A percentile compares a stretch with the other conserved stretches of the same genome.
These are phyloP conservation scores for Aproaerema taeniolella DNA, from an alignment of 2,888 invertebrate species.

Conservation along the genomic window DNA sequence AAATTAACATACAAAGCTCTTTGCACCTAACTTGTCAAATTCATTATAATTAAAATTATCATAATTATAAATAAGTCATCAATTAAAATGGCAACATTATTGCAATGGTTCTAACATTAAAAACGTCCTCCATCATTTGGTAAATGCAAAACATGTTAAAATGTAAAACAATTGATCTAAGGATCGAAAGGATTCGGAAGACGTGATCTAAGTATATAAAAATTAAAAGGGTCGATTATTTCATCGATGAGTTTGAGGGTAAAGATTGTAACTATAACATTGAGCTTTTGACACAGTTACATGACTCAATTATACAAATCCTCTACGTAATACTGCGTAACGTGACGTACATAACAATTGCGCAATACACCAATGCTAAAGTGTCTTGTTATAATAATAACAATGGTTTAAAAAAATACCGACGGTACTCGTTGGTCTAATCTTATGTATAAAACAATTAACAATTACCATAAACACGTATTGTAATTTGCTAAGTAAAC, in stretches of 20 bases:
- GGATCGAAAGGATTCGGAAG: constrained; percentile 18
- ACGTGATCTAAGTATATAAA: constrained; percentile 11
- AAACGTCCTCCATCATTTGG: constrained; percentile 12
- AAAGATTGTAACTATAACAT: constrained; percentile 40
- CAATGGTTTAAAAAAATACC: too few species aligned
- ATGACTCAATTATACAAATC: constrained; percentile 41
- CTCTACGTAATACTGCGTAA: constrained; percentile 58
- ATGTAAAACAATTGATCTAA: constrained; percentile 1
- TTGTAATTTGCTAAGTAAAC: too few species aligned
- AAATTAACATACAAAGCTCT: constrained; percentile 22
- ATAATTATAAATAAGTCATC: constrained; percentile 19
- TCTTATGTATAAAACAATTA: too few species aligned
- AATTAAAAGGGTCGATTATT: constrained; percentile 8
- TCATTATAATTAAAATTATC: constrained; percentile 19
- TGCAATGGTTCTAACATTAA: constrained; percentile 18
- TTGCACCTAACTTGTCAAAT: constrained; percentile 27
- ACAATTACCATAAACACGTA: too few species aligned
- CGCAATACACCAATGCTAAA: too few species aligned
- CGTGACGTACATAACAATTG: constrained; percentile 36
- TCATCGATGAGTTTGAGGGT: constrained; percentile 18
- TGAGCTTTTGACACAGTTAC: constrained; percentile 66
- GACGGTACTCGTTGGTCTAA: too few species aligned
- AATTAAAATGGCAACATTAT: constrained; percentile 44
- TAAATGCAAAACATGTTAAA: constrained; percentile 13
- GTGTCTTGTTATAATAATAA: too few species aligned